Evolutionary conservation across 2,113 vertebrate species (phyloP), one percentile per base, ranked within the genome.

Genomic region (Eretmochelys imbricata): DNA sequence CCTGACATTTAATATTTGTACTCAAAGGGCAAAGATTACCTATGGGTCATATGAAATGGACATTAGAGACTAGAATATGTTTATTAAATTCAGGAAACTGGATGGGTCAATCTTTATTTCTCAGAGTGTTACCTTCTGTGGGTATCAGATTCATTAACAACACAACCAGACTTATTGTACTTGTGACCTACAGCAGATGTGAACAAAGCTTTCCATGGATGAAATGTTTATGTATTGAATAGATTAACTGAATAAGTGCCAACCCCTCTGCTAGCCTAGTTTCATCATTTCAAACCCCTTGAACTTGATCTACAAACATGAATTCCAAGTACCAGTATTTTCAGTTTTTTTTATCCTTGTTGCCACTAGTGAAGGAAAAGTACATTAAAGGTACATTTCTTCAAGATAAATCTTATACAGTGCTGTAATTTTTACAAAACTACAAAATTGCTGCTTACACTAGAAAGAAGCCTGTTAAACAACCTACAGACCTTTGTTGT

Each of bases 401-500:
- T 89, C 59, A 90, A 85, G 87, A 93, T 96, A 27, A 92, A 89
- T 89, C 10, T 10, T 93, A 10, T 35, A 49, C 57, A 83, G 50
- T 81, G 29, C 42, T 38, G 59, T 88, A 93, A 89, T 72, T 84
- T 53, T 53, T 93, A 81, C 84, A 22, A 76, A 59, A 89, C 53
- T 95, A 82, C 54, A 88, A 42, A 65, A 90, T 76, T 83, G 50
- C 91, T 94, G 87, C 11, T 88, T 95, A 85, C 29, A 35, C 88
- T 42, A 95, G 82, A 50, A 53, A 87, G 75, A 91, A 85, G 19
- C 31, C 94, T 94, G 54, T 89, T 81, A 91, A 80, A 75, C 48
- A 93, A 94, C 91, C 80, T 91, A 57, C 87, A 96, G 89, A 94
- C 88, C 85, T 96, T 96, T 94, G 81, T 8, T 94, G 78, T 59